A percentile compares a stretch with the other conserved stretches of the same genome.
Evolutionary conservation across 37 sponge, comb jelly and placozoan genomes (phyloP).

Genomic region (Ianthella basta): DNA sequence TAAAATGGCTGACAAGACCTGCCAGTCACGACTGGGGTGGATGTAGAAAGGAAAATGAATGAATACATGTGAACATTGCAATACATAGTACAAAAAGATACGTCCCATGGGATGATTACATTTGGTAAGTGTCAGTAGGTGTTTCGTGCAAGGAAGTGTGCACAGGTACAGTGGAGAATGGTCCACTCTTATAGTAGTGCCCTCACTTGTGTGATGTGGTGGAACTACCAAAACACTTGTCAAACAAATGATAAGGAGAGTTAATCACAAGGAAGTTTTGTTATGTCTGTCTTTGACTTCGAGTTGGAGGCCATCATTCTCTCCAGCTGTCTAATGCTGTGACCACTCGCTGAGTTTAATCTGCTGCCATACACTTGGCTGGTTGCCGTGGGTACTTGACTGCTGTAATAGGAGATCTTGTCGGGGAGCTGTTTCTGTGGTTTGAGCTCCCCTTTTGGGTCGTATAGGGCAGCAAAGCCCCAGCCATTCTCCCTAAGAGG

Average conservation of each 20-base stretch:
- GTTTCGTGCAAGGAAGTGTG: no score
- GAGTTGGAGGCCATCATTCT: neutral
- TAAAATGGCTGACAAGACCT: no score
- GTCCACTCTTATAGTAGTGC: no score
- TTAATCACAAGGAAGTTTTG: neutral
- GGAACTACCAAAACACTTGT: no score
- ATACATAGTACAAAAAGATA: no score
- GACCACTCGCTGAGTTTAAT: constrained; percentile 6
- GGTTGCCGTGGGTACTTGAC: constrained; percentile 39
- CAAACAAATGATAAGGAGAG: neutral
- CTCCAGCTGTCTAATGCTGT: constrained; percentile 48
- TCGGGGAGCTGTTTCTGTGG: constrained; percentile 53
- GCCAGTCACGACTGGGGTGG: no score
- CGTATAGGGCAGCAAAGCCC: constrained; percentile 57
- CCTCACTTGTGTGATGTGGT: no score
- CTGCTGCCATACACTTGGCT: constrained; percentile 33
- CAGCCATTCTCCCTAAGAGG: constrained; percentile 58
- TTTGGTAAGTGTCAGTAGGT: no score
- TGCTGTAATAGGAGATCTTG: constrained; percentile 28
- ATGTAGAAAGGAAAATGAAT: no score
- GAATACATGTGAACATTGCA: no score
- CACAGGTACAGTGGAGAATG: no score
- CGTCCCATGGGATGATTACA: no score
- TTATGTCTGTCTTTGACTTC: constrained; percentile 64
- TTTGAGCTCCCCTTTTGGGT: constrained; percentile 37